phyloP scores from a whole-genome alignment of 2,888 invertebrate genomes.

The Alviniconcha strummeri region DNA sequence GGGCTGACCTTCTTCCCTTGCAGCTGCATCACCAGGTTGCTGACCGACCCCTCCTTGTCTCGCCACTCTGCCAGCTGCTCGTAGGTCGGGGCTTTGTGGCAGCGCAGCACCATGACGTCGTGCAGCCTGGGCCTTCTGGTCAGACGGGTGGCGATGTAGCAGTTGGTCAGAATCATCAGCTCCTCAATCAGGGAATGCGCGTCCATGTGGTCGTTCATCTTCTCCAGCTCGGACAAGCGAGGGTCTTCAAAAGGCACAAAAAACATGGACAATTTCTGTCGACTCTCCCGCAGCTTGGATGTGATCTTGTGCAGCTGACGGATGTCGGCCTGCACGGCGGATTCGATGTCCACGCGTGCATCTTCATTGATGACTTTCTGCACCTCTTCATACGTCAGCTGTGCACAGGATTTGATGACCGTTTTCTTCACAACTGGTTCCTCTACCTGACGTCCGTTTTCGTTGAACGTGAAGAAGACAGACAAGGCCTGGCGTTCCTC shows the following conservation, averaged over 20 bases:
- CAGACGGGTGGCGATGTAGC: slow-evolving; percentile 37
- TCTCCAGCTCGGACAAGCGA: slow-evolving; percentile 28
- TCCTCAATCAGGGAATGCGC: slow-evolving; percentile 49
- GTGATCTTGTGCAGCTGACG: slow-evolving; percentile 38
- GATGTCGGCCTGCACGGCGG: slow-evolving; percentile 30
- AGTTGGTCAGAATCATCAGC: slow-evolving; percentile 47
- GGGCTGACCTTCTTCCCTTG: slow-evolving; percentile 35
- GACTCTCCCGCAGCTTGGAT: slow-evolving; percentile 32
- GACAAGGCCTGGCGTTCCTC: slow-evolving; percentile 50
- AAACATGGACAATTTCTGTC: slow-evolving; percentile 38
- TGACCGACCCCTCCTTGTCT: slow-evolving; percentile 20
- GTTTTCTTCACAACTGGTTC: slow-evolving; percentile 37
- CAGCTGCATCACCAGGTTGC: slow-evolving; percentile 38
- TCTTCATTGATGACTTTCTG: slow-evolving; percentile 46
- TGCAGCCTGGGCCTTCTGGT: slow-evolving; percentile 20
- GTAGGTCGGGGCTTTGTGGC: slow-evolving; percentile 14
- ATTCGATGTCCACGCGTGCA: background rate
- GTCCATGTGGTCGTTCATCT: slow-evolving; percentile 25
- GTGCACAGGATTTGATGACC: slow-evolving; percentile 41
- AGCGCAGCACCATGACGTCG: slow-evolving; percentile 6
- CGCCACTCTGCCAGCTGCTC: slow-evolving; percentile 19
- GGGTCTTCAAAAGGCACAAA: slow-evolving; percentile 40
- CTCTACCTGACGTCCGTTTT: slow-evolving; percentile 40
- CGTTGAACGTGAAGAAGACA: slow-evolving; percentile 48
- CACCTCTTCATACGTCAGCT: slow-evolving; percentile 50